Percentiles rank a stretch among this genome's conserved stretches.
phyloP scores from a whole-genome alignment of 2,888 invertebrate genomes.

The Syritta pipiens region DNA sequence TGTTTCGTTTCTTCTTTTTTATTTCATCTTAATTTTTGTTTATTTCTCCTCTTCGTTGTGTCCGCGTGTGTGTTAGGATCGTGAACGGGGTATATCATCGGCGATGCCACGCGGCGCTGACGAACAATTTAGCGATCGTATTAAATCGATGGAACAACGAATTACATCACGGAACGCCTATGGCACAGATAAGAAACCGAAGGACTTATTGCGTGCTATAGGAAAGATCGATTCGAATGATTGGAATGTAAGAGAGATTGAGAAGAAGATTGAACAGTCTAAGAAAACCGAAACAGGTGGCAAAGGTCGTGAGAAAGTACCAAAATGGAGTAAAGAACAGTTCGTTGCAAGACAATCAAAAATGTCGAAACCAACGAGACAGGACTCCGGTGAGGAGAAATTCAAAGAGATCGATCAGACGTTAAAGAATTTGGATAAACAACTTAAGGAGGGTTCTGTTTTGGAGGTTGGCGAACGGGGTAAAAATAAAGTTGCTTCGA shows the following conservation, averaged over 20 bases:
- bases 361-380: conserved; percentile 84
- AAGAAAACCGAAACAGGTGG: conserved; percentile 78
- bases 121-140: conserved; percentile 80
- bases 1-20: conserved; percentile 34
- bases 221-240: conserved; percentile 93
- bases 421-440: conserved; percentile 85
- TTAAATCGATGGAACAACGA: conserved; percentile 89
- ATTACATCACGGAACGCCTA: conserved; percentile 82
- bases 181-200: conserved; percentile 87
- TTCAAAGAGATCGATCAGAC: conserved; percentile 87
- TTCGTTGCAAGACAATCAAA: conserved; percentile 84
- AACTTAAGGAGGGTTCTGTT: conserved; percentile 88
- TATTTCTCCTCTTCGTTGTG: conserved; percentile 19
- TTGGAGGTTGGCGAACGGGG: conserved; percentile 84
- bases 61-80: conserved; percentile 74
- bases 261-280: conserved; percentile 88
- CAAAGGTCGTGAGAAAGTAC: conserved; percentile 86
- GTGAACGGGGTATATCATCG: conserved; percentile 79
- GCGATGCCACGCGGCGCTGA: conserved; percentile 76
- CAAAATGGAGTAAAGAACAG: conserved; percentile 94
- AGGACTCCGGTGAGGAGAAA: conserved; percentile 82
- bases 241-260: conserved; percentile 95
- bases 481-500: conserved; percentile 89
- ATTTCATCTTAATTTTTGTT: conserved; percentile 49
- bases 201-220: conserved; percentile 91